Conservation (phyloP, 2,797 vertebrate species). For the Molossus alvarezi region DNA sequence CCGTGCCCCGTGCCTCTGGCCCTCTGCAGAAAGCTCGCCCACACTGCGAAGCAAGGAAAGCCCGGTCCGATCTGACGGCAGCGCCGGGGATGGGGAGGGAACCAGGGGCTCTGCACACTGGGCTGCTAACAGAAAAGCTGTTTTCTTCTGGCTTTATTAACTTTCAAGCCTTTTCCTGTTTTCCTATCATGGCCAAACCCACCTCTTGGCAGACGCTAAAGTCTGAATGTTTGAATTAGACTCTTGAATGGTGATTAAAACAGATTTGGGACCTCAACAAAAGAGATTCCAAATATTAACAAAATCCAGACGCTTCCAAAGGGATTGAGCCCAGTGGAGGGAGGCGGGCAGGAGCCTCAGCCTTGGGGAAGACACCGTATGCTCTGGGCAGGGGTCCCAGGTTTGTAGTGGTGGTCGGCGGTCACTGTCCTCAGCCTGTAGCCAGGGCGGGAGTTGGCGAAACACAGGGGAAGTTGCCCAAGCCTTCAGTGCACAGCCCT, state of each 20-base stretch:
- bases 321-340: accelerated
- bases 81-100: constrained; percentile 16
- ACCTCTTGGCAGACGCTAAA: constrained; percentile 83
- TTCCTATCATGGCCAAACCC: constrained; percentile 83
- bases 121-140: constrained; percentile 74
- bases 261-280: constrained; percentile 15
- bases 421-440: accelerated
- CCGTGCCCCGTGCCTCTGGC: neutral
- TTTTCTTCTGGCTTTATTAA: constrained; percentile 87
- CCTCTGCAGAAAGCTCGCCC: neutral
- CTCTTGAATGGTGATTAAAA: constrained; percentile 71
- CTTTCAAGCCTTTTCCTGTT: constrained; percentile 88
- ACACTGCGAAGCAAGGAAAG: neutral
- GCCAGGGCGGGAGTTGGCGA: neutral
- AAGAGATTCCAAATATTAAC: neutral
- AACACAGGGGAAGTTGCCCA: neutral
- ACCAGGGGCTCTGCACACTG: constrained; percentile 16
- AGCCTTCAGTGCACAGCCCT: accelerated
- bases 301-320: neutral
- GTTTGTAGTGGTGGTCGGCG: neutral
- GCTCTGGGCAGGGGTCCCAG: neutral
- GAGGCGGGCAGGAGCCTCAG: neutral
- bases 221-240: constrained; percentile 27
- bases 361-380: accelerated
- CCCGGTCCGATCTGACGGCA: constrained; percentile 16